These are phyloP conservation scores for Rhabdomys dilectus DNA, from an alignment of 2,113 vertebrate genomes.

Conservation along the genomic window DNA sequence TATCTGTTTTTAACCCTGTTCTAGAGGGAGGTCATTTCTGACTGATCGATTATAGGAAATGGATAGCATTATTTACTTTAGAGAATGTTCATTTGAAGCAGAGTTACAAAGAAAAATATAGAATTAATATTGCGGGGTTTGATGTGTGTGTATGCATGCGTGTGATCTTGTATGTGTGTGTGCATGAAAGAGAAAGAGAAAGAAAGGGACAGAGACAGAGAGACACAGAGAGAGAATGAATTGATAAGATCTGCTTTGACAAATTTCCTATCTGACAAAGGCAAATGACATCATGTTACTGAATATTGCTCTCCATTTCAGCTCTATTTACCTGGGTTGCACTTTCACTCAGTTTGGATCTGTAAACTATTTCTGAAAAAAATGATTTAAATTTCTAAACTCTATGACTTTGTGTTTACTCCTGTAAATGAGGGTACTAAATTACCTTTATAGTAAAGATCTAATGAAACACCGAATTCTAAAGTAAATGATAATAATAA, in stretches of 20 bases:
- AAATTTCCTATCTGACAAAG: not conserved
- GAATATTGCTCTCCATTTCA: not conserved
- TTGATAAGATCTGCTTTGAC: not conserved
- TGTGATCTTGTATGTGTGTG: no score
- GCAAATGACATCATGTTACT: not conserved
- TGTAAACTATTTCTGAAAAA: not conserved
- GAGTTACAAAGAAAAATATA: not conserved
- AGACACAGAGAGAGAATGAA: not conserved
- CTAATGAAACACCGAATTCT: not conserved
- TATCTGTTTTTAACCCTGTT: not conserved
- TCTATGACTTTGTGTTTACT: not conserved
- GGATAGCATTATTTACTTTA: not conserved
- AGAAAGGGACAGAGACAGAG: no score
- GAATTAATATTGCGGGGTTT: not conserved
- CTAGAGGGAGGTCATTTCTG: not conserved
- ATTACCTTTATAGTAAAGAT: not conserved
- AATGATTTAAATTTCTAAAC: not conserved
- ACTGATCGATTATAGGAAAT: not conserved
- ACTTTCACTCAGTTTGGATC: not conserved
- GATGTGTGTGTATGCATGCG: no score
- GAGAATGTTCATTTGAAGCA: constrained; percentile 15
- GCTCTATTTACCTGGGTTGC: not conserved
- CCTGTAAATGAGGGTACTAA: not conserved
- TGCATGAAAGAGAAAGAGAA: no score
- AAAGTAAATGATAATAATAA: not conserved